Base-by-base conservation (phyloP, 2,888 invertebrate species). In the Nemoura dubitans region DNA sequence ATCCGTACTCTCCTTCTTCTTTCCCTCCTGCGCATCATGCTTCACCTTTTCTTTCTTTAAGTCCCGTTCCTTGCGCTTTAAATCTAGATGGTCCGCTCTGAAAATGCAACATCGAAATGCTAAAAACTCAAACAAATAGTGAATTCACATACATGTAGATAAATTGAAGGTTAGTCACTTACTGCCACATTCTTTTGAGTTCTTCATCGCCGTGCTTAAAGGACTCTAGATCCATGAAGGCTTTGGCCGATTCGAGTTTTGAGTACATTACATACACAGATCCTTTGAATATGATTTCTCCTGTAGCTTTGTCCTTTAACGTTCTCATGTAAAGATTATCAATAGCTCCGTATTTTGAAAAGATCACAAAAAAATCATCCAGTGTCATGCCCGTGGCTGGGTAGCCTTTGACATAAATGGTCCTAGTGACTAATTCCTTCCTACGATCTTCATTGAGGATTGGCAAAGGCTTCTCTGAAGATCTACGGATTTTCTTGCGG, bases 191-290 rank as follows among this genome's bases (percentile, higher is more conserved):
- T 27, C 94, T 92, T 5, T 95, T 90, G 85, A 97, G 91, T 80
- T 94, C 94, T 0, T 92, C 92, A 0, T 95, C 95, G 0, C 93
- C 93, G 89, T 94, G 97, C 89, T 96, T 96, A 5, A 96, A 92
- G 76, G 91, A 92, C 89, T 96, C 95, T 27, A 93, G 92, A 27
- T 94, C 94, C 76, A 97, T 91, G 90, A 98, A 97, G 87, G 95
- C 95, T 89, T 96, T 95, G 0, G 97, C 97, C 90, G 95, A 94
- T 86, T 98, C 98, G 86, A 94, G 93, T 42, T 94, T 95, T 89
- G 95, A 94, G 91, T 98, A 99, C 5, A 97, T 96, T 14, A 95
- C 95, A 91, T 98, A 98, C 84, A 98, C 95, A 0, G 99, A 99
- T 85, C 99, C 99, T 92, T 99, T 97, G 90, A 97, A 97, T 87